A percentile compares a stretch with the other conserved stretches of the same genome.
Conservation (phyloP, 2,888 invertebrate species). For the Tachina grossa region DNA sequence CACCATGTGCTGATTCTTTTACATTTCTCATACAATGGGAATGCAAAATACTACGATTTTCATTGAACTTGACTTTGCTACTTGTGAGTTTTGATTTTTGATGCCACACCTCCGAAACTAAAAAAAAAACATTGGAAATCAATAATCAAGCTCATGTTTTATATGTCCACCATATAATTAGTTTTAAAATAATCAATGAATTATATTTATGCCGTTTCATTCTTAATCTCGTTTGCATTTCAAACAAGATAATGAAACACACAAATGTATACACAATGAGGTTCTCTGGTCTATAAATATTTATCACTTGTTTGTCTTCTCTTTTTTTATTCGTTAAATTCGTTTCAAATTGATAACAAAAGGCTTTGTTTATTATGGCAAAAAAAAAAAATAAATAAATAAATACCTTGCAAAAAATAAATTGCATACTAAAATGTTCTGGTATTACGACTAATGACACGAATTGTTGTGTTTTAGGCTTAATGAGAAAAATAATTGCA, state of each 20-base stretch:
- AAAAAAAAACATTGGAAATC: neutral
- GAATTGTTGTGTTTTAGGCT: neutral
- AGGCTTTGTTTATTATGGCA: neutral
- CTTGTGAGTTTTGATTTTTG: neutral
- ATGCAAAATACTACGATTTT: neutral
- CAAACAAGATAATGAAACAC: constrained; percentile 19
- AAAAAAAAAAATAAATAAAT: constrained; percentile 13
- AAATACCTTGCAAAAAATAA: neutral
- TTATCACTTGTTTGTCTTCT: constrained; percentile 13
- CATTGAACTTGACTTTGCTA: constrained; percentile 68
- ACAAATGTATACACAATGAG: neutral
- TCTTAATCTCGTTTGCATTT: constrained; percentile 43
- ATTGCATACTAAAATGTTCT: neutral
- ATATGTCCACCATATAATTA: constrained; percentile 18
- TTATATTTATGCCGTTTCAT: constrained; percentile 5
- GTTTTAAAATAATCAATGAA: constrained; percentile 28
- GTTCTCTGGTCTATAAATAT: constrained; percentile 13
- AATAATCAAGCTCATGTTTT: constrained; percentile 9
- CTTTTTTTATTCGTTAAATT: constrained; percentile 6
- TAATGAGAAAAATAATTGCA: constrained; percentile 1
- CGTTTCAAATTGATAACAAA: constrained; percentile 17
- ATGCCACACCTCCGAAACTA: constrained; percentile 3
- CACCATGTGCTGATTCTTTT: constrained; percentile 53
- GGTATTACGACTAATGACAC: neutral
- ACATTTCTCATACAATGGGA: neutral